Conservation (phyloP, 2,113 vertebrate species). For the Pycnonotus jocosus region DNA sequence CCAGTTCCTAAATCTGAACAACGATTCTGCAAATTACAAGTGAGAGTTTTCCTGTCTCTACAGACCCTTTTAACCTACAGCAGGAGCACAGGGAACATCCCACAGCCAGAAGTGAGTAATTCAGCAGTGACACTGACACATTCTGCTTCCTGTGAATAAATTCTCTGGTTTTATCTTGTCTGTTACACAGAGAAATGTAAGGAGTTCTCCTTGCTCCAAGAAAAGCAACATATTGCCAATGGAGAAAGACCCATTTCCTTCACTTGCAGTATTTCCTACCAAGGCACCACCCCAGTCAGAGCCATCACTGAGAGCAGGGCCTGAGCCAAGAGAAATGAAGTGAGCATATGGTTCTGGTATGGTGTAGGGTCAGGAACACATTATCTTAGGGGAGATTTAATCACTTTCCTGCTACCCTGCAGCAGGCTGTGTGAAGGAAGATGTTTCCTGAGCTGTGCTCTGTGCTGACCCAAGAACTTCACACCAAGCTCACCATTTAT, state of each 20-base stretch:
- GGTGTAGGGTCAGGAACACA: not conserved
- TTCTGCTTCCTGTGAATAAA: not conserved
- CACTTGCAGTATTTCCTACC: not conserved
- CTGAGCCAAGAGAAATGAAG: not conserved
- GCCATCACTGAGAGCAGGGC: not conserved
- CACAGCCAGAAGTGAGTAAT: not conserved
- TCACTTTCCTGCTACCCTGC: not conserved
- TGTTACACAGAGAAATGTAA: not conserved
- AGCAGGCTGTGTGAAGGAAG: not conserved
- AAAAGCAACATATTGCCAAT: not conserved
- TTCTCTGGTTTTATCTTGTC: not conserved
- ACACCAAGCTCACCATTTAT: not conserved
- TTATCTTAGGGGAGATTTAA: not conserved
- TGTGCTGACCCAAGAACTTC: not conserved
- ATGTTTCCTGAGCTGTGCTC: conserved; percentile 3
- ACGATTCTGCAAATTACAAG: not conserved
- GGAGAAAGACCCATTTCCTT: not conserved
- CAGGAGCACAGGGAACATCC: not conserved
- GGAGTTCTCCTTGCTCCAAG: not conserved
- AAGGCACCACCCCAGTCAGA: not conserved
- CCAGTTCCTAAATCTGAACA: not conserved
- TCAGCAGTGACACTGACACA: not conserved
- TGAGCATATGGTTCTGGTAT: not conserved
- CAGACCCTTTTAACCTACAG: not conserved
- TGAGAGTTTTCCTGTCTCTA: not conserved